These are phyloP conservation scores for Brachirus orientalis DNA, from an alignment of 2,113 vertebrate genomes.

Conservation along the genomic window DNA sequence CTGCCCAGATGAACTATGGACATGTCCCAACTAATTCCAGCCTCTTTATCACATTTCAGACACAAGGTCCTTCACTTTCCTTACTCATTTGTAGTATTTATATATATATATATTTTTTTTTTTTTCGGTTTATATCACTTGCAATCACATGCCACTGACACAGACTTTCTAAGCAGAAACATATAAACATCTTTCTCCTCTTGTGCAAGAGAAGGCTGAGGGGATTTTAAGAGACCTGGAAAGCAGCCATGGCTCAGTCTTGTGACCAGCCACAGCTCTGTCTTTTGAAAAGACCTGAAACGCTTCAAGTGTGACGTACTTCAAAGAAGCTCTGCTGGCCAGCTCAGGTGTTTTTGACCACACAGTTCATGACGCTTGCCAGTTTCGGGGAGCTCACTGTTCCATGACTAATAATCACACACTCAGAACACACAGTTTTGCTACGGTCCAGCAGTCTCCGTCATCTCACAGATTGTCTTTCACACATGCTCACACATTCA, in stretches of 20 bases:
- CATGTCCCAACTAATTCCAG: slow-evolving; percentile 77
- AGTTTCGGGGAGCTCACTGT: slow-evolving; percentile 34
- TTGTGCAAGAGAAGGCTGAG: slow-evolving; percentile 4
- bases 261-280: slow-evolving; percentile 18
- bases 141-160: not conserved
- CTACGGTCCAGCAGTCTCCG: slow-evolving; percentile 41
- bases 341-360: slow-evolving; percentile 39
- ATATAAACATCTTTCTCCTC: slow-evolving; percentile 12
- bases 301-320: slow-evolving; percentile 24
- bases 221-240: slow-evolving; percentile 38
- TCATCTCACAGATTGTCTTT: slow-evolving; percentile 27
- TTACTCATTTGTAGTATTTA: slow-evolving; percentile 7
- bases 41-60: slow-evolving; percentile 32
- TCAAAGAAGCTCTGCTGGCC: slow-evolving; percentile 7
- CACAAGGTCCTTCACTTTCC: slow-evolving; percentile 16
- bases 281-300: slow-evolving; percentile 31
- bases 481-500: not conserved
- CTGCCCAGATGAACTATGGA: slow-evolving; percentile 59
- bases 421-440: slow-evolving; percentile 57
- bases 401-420: slow-evolving; percentile 61
- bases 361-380: slow-evolving; percentile 18
- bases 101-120: slow-evolving; percentile 1
- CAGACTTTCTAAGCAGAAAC: slow-evolving; percentile 15
- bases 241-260: slow-evolving; percentile 27
- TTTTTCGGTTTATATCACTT: slow-evolving; percentile 3